Evolutionary conservation across 2,113 vertebrate genomes (phyloP).

Genomic region (Hemiprocne comata): DNA sequence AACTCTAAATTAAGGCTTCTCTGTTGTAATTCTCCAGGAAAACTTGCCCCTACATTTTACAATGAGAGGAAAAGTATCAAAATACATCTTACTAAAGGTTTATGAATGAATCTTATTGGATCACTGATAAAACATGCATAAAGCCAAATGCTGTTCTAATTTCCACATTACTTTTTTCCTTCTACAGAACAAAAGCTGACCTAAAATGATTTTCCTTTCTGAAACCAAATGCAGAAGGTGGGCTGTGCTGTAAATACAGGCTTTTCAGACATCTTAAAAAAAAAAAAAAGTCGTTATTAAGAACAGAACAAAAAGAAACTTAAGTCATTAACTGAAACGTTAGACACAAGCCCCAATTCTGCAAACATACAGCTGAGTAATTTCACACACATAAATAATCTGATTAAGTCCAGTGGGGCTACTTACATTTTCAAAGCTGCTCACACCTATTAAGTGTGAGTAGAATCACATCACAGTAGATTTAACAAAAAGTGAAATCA

Average conservation of each 20-base stretch:
- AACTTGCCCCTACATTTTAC: neutral
- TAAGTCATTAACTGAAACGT: constrained; percentile 25
- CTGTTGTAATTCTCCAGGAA: constrained; percentile 10
- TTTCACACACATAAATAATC: constrained; percentile 17
- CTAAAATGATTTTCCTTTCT: neutral
- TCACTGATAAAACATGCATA: neutral
- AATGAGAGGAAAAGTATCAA: constrained; percentile 31
- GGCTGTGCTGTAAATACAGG: neutral
- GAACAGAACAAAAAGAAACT: neutral
- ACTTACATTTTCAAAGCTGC: constrained; percentile 8
- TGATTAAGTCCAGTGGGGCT: neutral
- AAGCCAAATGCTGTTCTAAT: neutral
- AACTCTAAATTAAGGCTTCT: constrained; percentile 32
- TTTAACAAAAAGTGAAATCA: neutral
- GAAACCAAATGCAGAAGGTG: neutral
- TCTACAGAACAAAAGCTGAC: neutral
- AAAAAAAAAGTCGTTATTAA: neutral
- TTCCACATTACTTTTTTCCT: neutral
- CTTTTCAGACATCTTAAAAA: neutral
- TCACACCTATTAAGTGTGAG: neutral
- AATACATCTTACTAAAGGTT: neutral
- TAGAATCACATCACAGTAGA: neutral
- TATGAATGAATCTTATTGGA: constrained; percentile 23
- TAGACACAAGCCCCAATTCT: neutral
- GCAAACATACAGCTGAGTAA: neutral